These are phyloP conservation scores for Neodon shergylaensis DNA, from an alignment of 2,113 vertebrate species.

Conservation along the genomic window DNA sequence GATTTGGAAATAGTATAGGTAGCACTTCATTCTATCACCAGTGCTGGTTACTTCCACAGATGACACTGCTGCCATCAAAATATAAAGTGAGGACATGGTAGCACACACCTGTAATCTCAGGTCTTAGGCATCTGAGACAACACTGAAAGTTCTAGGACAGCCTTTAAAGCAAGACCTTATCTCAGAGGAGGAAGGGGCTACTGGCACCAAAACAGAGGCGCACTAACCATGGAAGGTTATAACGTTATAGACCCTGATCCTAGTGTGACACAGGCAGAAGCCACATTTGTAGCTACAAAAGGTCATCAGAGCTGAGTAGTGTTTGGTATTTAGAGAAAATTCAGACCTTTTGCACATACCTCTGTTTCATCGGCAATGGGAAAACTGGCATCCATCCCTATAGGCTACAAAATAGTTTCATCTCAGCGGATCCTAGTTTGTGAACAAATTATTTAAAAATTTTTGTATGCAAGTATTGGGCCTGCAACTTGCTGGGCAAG, in stretches of 20 bases:
- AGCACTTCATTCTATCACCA: constrained; percentile 73
- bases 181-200: neutral
- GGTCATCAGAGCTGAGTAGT: neutral
- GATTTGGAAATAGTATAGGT: constrained; percentile 51
- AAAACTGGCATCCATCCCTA: constrained; percentile 7
- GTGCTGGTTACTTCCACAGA: constrained; percentile 61
- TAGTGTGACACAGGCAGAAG: neutral
- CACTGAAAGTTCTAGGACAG: neutral
- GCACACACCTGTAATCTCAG: neutral
- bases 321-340: constrained; percentile 2
- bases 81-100: neutral
- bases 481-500: neutral
- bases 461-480: neutral
- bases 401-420: constrained; percentile 36
- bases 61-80: constrained; percentile 26
- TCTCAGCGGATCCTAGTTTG: constrained; percentile 52
- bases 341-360: neutral
- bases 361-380: neutral
- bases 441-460: constrained; percentile 53
- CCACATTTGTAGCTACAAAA: neutral
- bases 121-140: neutral
- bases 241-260: neutral
- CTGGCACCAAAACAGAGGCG: neutral
- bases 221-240: neutral
- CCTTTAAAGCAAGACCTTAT: neutral